phyloP scores from a whole-genome alignment of 1,140 invertebrate species.

The Drosophila tropicalis region DNA sequence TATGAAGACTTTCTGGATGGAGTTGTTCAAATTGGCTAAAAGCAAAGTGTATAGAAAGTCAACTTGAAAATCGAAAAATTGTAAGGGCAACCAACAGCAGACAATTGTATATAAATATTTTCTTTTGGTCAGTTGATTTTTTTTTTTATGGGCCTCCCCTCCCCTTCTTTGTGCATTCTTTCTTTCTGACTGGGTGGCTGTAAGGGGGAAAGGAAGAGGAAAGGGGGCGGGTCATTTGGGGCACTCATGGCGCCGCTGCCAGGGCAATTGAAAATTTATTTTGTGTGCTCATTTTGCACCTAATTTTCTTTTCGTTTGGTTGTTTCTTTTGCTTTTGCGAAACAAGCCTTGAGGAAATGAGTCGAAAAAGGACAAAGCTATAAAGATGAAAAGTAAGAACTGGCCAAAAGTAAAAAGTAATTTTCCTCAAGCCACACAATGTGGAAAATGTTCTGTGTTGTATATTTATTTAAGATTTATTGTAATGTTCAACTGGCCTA shows the following conservation, averaged over 20 bases:
- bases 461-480: constrained; percentile 82
- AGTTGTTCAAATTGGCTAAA: neutral
- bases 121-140: constrained; percentile 13
- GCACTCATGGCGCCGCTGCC: constrained; percentile 20
- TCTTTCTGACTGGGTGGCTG: neutral
- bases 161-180: constrained; percentile 7
- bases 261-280: constrained; percentile 81
- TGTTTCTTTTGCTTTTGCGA: neutral
- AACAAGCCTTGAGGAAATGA: constrained; percentile 65
- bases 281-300: constrained; percentile 83
- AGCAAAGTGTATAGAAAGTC: constrained; percentile 6
- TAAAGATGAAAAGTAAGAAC: constrained; percentile 48
- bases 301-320: constrained; percentile 61
- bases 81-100: neutral
- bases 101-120: constrained; percentile 14
- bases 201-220: neutral
- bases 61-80: neutral
- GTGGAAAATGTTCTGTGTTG: constrained; percentile 55
- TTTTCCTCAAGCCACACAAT: constrained; percentile 66
- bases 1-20: constrained; percentile 1
- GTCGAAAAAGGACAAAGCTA: constrained; percentile 47
- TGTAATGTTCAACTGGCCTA: constrained; percentile 70
- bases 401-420: constrained; percentile 59
- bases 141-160: constrained; percentile 6
- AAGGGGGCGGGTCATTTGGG: neutral